phyloP scores from a whole-genome alignment of 2,797 vertebrate genomes.

The Melanotaenia nigrans region DNA sequence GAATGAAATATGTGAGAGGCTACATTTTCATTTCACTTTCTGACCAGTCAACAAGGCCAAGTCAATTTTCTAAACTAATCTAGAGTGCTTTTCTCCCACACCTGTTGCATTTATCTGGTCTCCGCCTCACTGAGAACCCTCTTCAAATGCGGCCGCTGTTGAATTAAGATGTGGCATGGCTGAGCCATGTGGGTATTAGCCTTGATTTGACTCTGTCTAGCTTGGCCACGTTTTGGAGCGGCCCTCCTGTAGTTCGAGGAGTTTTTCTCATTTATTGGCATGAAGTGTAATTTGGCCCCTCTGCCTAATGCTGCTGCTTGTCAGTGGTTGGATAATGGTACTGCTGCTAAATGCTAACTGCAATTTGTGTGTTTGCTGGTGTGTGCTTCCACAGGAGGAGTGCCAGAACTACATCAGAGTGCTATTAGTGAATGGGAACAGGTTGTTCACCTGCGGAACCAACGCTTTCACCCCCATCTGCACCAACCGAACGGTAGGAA shows the following conservation, averaged over 20 bases:
- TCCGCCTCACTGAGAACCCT: conserved; percentile 44
- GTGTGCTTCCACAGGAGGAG: conserved; percentile 87
- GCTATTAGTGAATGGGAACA: conserved; percentile 92
- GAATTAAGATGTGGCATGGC: conserved; percentile 71
- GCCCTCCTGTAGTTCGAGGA: conserved; percentile 53
- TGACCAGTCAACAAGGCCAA: conserved; percentile 59
- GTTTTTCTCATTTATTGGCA: conserved; percentile 70
- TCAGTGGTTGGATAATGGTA: conserved; percentile 52
- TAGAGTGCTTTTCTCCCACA: conserved; percentile 45
- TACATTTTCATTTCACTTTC: conserved; percentile 50
- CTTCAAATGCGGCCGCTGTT: conserved; percentile 49
- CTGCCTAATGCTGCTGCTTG: conserved; percentile 50
- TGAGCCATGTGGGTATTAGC: conserved; percentile 61
- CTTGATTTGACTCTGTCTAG: conserved; percentile 68
- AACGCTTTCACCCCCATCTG: conserved; percentile 98
- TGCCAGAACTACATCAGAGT: conserved; percentile 99
- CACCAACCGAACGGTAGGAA: conserved; percentile 93
- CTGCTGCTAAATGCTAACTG: conserved; percentile 42
- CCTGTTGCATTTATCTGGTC: conserved; percentile 50
- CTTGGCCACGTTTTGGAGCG: conserved; percentile 62
- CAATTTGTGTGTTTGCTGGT: conserved; percentile 52
- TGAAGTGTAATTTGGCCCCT: conserved; percentile 61
- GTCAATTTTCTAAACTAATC: conserved; percentile 61
- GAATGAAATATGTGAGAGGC: conserved; percentile 37
- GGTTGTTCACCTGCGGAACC: conserved; percentile 95